A percentile compares a stretch with the other conserved stretches of the same genome.
Evolutionary conservation across 2,113 vertebrate genomes (phyloP).

Genomic region (Pelodiscus sinensis): DNA sequence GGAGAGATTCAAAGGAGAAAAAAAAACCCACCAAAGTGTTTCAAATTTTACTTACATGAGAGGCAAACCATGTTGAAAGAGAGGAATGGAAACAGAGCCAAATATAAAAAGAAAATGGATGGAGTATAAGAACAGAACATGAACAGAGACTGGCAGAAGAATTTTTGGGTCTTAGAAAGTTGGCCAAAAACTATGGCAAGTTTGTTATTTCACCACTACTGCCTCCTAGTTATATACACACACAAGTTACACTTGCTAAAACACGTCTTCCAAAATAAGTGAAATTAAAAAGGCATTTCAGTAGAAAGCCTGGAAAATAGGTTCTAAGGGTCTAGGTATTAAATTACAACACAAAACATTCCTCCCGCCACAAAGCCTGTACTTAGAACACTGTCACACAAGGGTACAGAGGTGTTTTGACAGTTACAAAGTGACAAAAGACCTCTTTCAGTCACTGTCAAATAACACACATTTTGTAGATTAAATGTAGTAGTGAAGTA

Average conservation of each 20-base stretch:
- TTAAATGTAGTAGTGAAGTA: slow-evolving; percentile 11
- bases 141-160: neutral
- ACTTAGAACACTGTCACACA: neutral
- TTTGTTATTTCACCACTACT: neutral
- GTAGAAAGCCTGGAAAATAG: neutral
- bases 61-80: neutral
- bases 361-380: neutral
- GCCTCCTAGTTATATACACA: too few species aligned
- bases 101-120: neutral
- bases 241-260: neutral
- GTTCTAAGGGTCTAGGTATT: neutral
- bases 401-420: neutral
- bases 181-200: neutral
- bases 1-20: neutral
- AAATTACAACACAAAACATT: neutral
- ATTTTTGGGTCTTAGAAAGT: neutral
- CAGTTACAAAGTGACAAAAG: neutral
- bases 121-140: neutral
- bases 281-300: neutral
- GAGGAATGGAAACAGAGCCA: neutral
- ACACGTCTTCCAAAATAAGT: neutral
- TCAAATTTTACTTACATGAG: neutral
- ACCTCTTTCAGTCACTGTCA: slow-evolving; percentile 32
- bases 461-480: neutral
- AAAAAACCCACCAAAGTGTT: neutral